These are phyloP conservation scores for Thunnus thynnus DNA, from an alignment of 2,113 vertebrate species.

Conservation along the genomic window DNA sequence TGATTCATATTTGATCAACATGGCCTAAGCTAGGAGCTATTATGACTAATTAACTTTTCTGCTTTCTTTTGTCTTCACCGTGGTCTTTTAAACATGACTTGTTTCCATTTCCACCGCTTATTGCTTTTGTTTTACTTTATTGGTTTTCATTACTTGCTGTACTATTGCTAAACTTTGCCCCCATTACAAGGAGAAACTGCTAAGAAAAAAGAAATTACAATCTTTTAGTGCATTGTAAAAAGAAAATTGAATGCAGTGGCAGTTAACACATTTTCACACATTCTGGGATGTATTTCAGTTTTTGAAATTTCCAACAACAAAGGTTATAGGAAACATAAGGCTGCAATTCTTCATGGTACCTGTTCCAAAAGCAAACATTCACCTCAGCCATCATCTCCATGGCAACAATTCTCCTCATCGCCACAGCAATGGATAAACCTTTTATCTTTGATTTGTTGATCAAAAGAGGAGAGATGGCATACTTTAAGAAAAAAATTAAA, in stretches of 20 bases:
- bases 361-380: not conserved
- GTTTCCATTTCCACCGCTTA: slow-evolving; percentile 5
- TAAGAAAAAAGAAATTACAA: too few relatives aligned
- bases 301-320: not conserved
- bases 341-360: not conserved
- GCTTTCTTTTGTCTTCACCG: not conserved
- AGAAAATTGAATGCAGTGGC: not conserved
- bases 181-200: not conserved
- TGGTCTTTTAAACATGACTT: not conserved
- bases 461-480: slow-evolving; percentile 27
- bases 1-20: too few relatives aligned
- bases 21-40: not conserved
- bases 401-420: slow-evolving; percentile 27
- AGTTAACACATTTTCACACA: not conserved
- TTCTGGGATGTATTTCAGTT: not conserved
- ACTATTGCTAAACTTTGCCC: not conserved
- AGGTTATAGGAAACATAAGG: not conserved
- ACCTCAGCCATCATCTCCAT: slow-evolving; percentile 26
- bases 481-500: slow-evolving; percentile 9
- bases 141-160: slow-evolving; percentile 1
- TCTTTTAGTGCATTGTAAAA: not conserved
- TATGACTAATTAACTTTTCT: not conserved
- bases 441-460: slow-evolving; percentile 40
- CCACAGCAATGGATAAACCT: slow-evolving; percentile 2
- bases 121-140: slow-evolving; percentile 16